phyloP scores from a whole-genome alignment of 2,797 vertebrate species.

The Peromyscus aztecus region DNA sequence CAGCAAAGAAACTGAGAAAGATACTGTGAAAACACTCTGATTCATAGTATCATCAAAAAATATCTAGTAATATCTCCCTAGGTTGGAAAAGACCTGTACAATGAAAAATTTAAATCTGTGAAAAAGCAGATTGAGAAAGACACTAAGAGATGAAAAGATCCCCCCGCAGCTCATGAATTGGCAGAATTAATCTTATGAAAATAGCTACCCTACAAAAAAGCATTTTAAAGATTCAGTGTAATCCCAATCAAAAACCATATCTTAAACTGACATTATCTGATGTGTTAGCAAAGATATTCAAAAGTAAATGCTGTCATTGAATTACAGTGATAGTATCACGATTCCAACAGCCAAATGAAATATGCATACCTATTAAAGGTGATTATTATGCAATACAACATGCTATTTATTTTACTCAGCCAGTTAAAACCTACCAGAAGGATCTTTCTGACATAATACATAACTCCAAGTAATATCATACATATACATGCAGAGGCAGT shows the following conservation, averaged over 20 bases:
- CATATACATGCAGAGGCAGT: background rate
- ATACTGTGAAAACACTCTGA: background rate
- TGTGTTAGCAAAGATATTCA: slow-evolving; percentile 41
- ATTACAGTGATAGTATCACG: slow-evolving; percentile 48
- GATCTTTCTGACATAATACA: background rate
- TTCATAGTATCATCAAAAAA: background rate
- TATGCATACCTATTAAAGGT: slow-evolving; percentile 33
- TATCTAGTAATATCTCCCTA: background rate
- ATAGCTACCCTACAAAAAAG: too few relatives aligned
- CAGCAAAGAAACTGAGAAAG: background rate
- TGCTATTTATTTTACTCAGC: slow-evolving; percentile 40
- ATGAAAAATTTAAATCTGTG: background rate
- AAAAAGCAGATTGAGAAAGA: too few relatives aligned
- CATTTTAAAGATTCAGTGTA: background rate
- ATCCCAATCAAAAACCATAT: background rate
- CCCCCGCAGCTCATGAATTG: too few relatives aligned
- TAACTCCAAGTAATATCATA: slow-evolving; percentile 41
- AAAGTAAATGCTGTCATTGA: slow-evolving; percentile 67
- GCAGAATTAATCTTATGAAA: background rate
- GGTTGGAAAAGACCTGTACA: background rate
- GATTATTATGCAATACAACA: slow-evolving; percentile 73
- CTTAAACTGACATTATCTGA: slow-evolving; percentile 21
- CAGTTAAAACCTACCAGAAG: slow-evolving; percentile 57
- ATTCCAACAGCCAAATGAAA: slow-evolving; percentile 65
- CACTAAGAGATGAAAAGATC: background rate